Evolutionary conservation across 1,140 invertebrate genomes (phyloP).

Genomic region (Carposina sasakii): DNA sequence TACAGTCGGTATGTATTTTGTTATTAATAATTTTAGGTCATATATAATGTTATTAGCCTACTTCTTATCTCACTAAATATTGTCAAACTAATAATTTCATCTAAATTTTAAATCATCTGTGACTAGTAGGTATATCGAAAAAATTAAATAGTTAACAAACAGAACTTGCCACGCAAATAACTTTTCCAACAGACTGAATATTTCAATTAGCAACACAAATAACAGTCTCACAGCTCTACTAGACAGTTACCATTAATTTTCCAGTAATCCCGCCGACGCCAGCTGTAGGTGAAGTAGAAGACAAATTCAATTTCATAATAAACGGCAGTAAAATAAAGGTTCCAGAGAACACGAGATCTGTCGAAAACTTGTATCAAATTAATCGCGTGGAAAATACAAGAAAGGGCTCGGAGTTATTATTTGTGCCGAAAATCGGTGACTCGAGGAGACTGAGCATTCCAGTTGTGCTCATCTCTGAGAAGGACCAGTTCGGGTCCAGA

Average conservation of each 20-base stretch:
- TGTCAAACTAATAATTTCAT: too few species aligned
- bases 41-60: too few species aligned
- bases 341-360: conserved; percentile 36
- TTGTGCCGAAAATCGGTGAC: conserved; percentile 49
- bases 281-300: conserved; percentile 31
- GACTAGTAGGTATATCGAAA: too few species aligned
- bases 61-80: too few species aligned
- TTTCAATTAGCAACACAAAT: too few species aligned
- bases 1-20: too few species aligned
- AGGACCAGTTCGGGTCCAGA: conserved; percentile 47
- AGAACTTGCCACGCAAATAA: too few species aligned
- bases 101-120: too few species aligned
- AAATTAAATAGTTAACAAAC: too few species aligned
- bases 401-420: conserved; percentile 42
- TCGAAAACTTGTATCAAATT: conserved; percentile 47
- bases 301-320: conserved; percentile 44
- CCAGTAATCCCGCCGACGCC: conserved; percentile 62
- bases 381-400: conserved; percentile 25
- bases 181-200: too few species aligned
- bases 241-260: conserved; percentile 18
- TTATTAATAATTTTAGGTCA: too few species aligned
- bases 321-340: conserved; percentile 12
- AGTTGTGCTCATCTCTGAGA: conserved; percentile 49
- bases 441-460: conserved; percentile 58
- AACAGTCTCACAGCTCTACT: too few species aligned